phyloP scores from a whole-genome alignment of 2,888 invertebrate genomes.

The Pseudeuparius sepicola region DNA sequence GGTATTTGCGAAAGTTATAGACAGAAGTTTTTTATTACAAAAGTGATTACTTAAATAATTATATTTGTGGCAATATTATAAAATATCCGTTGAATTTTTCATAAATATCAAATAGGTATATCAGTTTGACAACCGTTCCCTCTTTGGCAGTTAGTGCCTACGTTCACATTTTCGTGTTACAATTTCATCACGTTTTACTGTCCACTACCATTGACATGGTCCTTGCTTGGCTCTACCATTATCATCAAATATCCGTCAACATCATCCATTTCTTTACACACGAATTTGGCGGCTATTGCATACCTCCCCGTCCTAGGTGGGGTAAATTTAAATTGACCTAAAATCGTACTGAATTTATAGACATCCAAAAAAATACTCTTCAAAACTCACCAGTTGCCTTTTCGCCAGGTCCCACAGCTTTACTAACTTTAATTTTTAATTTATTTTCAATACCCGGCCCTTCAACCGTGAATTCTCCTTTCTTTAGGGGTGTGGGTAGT shows the following conservation, averaged over 20 bases:
- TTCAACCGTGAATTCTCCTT: constrained; percentile 70
- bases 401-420: constrained; percentile 53
- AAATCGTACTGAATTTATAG: constrained; percentile 3
- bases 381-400: constrained; percentile 51
- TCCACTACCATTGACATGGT: no score
- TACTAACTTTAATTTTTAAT: constrained; percentile 57
- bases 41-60: no score
- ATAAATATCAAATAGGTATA: no score
- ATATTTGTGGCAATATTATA: no score
- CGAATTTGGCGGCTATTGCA: constrained; percentile 79
- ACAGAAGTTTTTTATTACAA: no score
- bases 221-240: constrained; percentile 47
- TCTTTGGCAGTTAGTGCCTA: no score
- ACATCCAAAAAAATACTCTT: no score
- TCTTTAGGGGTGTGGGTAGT: constrained; percentile 65
- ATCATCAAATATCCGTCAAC: constrained; percentile 81
- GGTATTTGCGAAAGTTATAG: no score
- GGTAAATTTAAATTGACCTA: constrained; percentile 58
- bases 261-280: constrained; percentile 77
- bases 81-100: no score
- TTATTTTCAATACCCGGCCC: constrained; percentile 71
- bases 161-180: no score
- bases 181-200: no score
- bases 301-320: constrained; percentile 72
- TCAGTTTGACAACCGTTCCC: no score